phyloP scores from a whole-genome alignment of 2,888 invertebrate species.

The Dendrolimus houi region DNA sequence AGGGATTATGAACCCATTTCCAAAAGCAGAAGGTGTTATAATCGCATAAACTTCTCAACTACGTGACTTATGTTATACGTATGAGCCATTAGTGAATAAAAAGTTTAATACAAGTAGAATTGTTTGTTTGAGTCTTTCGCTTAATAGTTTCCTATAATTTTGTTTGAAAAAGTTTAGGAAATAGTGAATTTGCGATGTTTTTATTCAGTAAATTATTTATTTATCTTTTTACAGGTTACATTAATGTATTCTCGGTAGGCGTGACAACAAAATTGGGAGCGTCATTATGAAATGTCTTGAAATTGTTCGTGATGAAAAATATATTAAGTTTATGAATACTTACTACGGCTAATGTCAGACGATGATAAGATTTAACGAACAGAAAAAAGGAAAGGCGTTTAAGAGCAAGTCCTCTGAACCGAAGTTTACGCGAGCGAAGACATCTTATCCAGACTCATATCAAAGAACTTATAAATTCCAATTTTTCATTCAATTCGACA shows the following conservation, averaged over 20 bases:
- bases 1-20: neutral
- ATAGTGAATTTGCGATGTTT: neutral
- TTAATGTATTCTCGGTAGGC: neutral
- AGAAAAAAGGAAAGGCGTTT: too few species aligned
- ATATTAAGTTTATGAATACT: too few species aligned
- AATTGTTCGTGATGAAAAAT: too few species aligned
- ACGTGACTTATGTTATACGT: neutral
- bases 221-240: too few species aligned
- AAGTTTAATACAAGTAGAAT: neutral
- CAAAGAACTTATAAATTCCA: too few species aligned
- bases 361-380: too few species aligned
- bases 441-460: too few species aligned
- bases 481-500: too few species aligned
- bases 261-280: neutral
- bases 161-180: neutral
- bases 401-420: too few species aligned
- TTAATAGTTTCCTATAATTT: neutral
- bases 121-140: neutral
- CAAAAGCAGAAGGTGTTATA: neutral
- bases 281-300: too few species aligned
- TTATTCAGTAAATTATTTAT: neutral
- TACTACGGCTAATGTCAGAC: too few species aligned
- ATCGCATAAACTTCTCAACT: neutral
- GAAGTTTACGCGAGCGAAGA: too few species aligned
- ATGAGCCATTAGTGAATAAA: neutral